Evolutionary conservation across 30 jellyfish, hydroid and myxozoan genomes (phyloP).

Genomic region (Aurelia sp.): DNA sequence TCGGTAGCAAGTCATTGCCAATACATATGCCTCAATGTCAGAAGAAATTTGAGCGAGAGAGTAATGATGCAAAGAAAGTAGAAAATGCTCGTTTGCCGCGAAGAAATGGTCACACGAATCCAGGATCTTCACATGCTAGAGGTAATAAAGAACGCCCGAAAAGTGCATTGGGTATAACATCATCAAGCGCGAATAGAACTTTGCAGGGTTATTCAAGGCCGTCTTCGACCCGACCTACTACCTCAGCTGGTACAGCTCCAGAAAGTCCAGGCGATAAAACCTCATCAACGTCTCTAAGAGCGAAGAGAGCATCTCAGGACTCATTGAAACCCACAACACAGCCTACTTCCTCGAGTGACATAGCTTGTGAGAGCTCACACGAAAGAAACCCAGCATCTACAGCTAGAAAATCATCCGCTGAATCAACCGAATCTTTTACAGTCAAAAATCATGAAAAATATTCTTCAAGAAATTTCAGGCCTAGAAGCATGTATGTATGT

Average conservation of each 20-base stretch:
- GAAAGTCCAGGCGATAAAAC: not conserved
- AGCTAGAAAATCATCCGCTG: not conserved
- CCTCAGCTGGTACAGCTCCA: not conserved
- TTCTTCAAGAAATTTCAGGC: too few relatives aligned
- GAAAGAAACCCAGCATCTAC: slow-evolving; percentile 4
- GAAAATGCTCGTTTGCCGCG: slow-evolving; percentile 4
- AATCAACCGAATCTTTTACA: not conserved
- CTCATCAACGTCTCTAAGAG: not conserved
- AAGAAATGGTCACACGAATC: not conserved
- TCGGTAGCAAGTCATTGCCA: slow-evolving; percentile 77
- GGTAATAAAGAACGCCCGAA: not conserved
- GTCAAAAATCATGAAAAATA: too few relatives aligned
- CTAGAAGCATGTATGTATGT: too few relatives aligned
- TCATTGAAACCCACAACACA: not conserved
- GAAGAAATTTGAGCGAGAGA: slow-evolving; percentile 38
- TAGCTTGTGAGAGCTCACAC: not conserved
- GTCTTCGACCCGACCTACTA: not conserved
- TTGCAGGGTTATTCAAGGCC: not conserved
- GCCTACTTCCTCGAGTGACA: not conserved
- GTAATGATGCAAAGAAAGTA: slow-evolving; percentile 2
- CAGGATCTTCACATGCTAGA: not conserved
- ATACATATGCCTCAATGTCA: slow-evolving; percentile 79
- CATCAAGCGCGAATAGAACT: not conserved
- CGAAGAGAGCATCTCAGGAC: not conserved
- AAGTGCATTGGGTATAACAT: not conserved